Evolutionary conservation across 2,888 invertebrate species (phyloP), one percentile per base, ranked within the genome.

Genomic region (Stenotaenia linearis): DNA sequence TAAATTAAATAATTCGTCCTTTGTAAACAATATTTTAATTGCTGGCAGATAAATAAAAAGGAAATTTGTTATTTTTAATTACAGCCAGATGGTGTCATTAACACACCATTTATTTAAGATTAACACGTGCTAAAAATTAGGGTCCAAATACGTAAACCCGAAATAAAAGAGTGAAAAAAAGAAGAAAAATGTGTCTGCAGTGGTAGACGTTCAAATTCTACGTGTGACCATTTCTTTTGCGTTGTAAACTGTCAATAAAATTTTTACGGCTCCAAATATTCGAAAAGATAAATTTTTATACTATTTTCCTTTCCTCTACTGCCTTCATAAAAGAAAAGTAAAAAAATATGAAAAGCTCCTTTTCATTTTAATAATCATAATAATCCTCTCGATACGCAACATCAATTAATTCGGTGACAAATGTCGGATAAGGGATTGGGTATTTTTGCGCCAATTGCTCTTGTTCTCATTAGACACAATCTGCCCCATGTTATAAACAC

Each of bases 151-250:
- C 9, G 18, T 18, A 45, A n/a, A 45, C n/a, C 61, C 61, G 7
- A 61, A 61, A 61, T 9, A 61, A 12, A 61, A 61, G 10, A 2
- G 12, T 25, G 5, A 18, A n/a, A 45, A 61, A 3, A 56, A 9
- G 21, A 21, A 56, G 1, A 56, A 1, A 23, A 9, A 23, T 23
- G 25, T 25, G 69, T 69, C 69, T 69, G n/a, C 69, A 69, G 15
- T 25, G 23, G 21, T 56, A 56, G 56, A 56, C 56, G 56, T 56
- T 56, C 56, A 56, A 56, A 56, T 56, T 23, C 56, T 56, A 56
- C 56, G 56, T 56, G 69, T 69, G 69, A 25, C 69, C 69, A 69
- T 69, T 69, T 69, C 69, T 69, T 69, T 69, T 69, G 69, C 69
- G 69, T 69, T 69, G 69, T 69, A 69, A 69, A 69, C 69, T 10